These are phyloP conservation scores for Channa striata DNA, from an alignment of 2,797 vertebrate genomes.

Conservation along the genomic window DNA sequence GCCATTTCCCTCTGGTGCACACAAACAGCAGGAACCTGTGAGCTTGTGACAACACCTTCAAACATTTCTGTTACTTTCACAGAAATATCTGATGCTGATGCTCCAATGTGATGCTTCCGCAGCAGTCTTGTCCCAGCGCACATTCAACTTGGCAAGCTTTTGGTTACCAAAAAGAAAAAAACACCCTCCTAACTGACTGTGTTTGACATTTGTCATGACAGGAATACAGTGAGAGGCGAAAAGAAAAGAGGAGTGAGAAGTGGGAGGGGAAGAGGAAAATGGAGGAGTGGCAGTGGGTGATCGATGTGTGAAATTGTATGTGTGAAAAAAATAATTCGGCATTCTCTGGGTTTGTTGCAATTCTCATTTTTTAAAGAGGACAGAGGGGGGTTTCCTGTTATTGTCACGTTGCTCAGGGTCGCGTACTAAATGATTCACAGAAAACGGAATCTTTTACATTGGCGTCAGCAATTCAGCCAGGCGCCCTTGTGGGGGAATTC, in stretches of 20 bases:
- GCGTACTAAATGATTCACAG: conserved; percentile 95
- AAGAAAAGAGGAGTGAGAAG: conserved; percentile 60
- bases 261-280: conserved; percentile 58
- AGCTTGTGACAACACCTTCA: conserved; percentile 86
- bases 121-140: conserved; percentile 76
- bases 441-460: conserved; percentile 98
- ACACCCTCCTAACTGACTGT: conserved; percentile 74
- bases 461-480: conserved; percentile 95
- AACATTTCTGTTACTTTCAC: conserved; percentile 85
- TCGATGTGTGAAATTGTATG: conserved; percentile 79
- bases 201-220: conserved; percentile 85
- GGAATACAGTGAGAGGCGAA: conserved; percentile 70
- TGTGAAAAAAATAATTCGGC: conserved; percentile 77
- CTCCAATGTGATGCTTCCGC: conserved; percentile 78
- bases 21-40: conserved; percentile 82
- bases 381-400: conserved; percentile 76
- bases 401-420: conserved; percentile 89
- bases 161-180: conserved; percentile 66
- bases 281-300: conserved; percentile 73
- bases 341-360: conserved; percentile 62
- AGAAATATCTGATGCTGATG: conserved; percentile 84
- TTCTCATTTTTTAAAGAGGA: conserved; percentile 61
- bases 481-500: conserved; percentile 97
- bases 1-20: conserved; percentile 79
- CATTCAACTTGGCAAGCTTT: conserved; percentile 74